Conservation (phyloP, 2,888 invertebrate genomes). For the Clanis bilineata region DNA sequence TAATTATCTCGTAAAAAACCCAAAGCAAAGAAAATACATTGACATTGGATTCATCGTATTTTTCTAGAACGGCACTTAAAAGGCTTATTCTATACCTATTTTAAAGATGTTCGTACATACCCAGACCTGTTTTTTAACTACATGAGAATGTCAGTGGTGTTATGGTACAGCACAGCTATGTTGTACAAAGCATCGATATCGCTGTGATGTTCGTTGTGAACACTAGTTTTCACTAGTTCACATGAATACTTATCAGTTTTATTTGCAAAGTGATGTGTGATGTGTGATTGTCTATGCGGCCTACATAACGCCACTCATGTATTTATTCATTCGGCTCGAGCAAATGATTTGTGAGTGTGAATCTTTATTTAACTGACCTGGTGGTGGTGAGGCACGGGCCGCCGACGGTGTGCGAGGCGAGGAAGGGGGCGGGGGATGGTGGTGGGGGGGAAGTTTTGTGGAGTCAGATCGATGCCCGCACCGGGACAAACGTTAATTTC, state of each 20-base stretch:
- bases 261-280: neutral
- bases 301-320: constrained; percentile 2
- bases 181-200: neutral
- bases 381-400: neutral
- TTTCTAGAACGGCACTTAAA: constrained; percentile 36
- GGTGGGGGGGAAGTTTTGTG: neutral
- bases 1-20: constrained; percentile 30
- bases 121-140: constrained; percentile 36
- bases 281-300: neutral
- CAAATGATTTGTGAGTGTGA: constrained; percentile 14
- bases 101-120: constrained; percentile 33
- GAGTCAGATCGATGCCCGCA: constrained; percentile 4
- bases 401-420: no score
- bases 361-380: constrained; percentile 11
- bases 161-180: no score
- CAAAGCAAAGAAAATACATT: constrained; percentile 33
- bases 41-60: constrained; percentile 36
- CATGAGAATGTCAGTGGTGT: constrained; percentile 34
- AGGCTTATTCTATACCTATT: constrained; percentile 36
- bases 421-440: neutral
- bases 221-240: neutral
- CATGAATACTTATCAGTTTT: neutral
- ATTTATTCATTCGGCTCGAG: constrained; percentile 5
- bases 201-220: neutral
- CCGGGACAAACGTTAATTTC: constrained; percentile 5